These are phyloP conservation scores for Craseonycteris thonglongyai DNA, from an alignment of 2,113 vertebrate species.

Conservation along the genomic window DNA sequence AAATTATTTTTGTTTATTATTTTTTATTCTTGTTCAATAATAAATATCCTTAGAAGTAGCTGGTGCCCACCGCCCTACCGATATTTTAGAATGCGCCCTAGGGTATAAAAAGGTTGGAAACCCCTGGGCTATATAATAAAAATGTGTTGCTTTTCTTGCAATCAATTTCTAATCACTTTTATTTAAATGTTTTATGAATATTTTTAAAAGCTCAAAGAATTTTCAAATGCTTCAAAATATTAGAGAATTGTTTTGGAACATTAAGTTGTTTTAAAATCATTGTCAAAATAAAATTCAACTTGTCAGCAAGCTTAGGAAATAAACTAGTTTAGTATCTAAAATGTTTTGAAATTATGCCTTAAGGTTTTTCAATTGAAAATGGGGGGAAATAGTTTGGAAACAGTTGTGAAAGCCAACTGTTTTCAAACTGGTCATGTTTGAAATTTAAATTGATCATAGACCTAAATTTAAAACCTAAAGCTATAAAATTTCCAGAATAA, in stretches of 20 bases:
- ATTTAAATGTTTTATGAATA: constrained; percentile 39
- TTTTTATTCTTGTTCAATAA: too few species aligned
- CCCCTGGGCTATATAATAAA: not conserved
- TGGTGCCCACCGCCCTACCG: too few species aligned
- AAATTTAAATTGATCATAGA: constrained; percentile 10
- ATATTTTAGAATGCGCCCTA: too few species aligned
- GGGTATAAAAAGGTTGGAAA: too few species aligned
- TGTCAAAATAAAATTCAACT: constrained; percentile 13
- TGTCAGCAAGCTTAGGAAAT: constrained; percentile 33
- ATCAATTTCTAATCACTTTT: constrained; percentile 17
- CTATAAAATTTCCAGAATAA: not conserved
- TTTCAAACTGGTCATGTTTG: not conserved
- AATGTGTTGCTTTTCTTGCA: not conserved
- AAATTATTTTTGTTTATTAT: too few species aligned
- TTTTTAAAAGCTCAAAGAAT: constrained; percentile 24
- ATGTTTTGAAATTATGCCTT: constrained; percentile 16
- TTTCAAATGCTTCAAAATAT: constrained; percentile 35
- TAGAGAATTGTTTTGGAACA: constrained; percentile 28
- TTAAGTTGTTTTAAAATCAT: constrained; percentile 13
- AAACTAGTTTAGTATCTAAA: constrained; percentile 33
- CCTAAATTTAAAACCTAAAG: not conserved
- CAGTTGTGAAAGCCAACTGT: constrained; percentile 14
- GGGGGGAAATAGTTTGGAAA: not conserved
- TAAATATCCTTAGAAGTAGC: too few species aligned
- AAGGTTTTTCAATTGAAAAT: not conserved